Base-by-base conservation (phyloP, 1,140 invertebrate genomes). In the Cecropterus lyciades region DNA sequence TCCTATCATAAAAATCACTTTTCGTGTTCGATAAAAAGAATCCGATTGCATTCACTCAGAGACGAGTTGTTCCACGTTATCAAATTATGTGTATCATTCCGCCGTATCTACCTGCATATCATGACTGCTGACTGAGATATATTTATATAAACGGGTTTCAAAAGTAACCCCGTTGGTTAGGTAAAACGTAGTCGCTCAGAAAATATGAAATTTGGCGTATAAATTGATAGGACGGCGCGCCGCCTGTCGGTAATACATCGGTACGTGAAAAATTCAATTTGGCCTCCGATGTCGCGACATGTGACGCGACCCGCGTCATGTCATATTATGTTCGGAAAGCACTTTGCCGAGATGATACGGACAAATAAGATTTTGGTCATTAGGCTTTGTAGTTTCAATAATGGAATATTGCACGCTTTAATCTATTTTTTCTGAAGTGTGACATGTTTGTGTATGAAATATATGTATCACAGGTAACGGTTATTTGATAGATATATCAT, bases 201-300 rank as follows among this genome's bases (percentile, higher is more conserved):
- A 62, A 62, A 62, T 62, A 62, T 62, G 45, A 62, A 62, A 62
- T 62, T 62, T 62, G 57, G 30, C 57, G 57, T 49, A 62, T 62
- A 62, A 62, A 62, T 62, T 62, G 57, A 62, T 62, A 51, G 57
- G 43, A 46, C 30, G 43, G 56, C 10, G 56, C 43, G 27, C 57
- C 59, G 59, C 59, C 45, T 62, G 59, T 49, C 59, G 59, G 59
- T 62, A 62, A 62, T 62, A 62, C 46, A 40, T 62, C 46, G 59
- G 59, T 62, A 62, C 59, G 59, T 62, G 57, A 62, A 62, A 62
- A 62, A 62, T 62, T 62, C 57, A 62, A 62, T 62, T 62, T 62
- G 57, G 43, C 2, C 45, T 40, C 56, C 45, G 30, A 56, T 24
- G 53, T 40, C 10, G 57, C 16, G 57, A 49, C 45, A 62, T 43